These are phyloP conservation scores for Natrix natrix DNA, from an alignment of 2,797 vertebrate species.

Conservation along the genomic window DNA sequence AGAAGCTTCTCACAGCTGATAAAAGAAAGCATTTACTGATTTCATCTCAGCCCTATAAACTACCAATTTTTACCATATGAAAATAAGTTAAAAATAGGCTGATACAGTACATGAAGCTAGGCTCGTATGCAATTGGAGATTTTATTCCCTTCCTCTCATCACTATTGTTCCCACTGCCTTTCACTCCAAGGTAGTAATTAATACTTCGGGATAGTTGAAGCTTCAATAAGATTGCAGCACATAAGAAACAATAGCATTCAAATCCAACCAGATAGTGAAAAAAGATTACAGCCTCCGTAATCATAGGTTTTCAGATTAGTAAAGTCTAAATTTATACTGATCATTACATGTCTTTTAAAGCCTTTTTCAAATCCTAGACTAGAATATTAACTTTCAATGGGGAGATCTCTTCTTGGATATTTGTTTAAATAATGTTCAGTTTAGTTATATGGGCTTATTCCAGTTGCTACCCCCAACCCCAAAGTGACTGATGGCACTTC, in stretches of 20 bases:
- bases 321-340: constrained; percentile 57
- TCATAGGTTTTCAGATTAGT: constrained; percentile 50
- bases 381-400: not conserved
- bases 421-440: constrained; percentile 36
- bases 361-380: not conserved
- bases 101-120: constrained; percentile 9
- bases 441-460: not conserved
- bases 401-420: constrained; percentile 29
- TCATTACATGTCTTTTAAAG: constrained; percentile 3
- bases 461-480: constrained; percentile 5
- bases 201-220: constrained; percentile 47
- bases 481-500: constrained; percentile 18
- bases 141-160: constrained; percentile 21
- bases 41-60: not conserved
- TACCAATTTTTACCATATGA: fast-evolving
- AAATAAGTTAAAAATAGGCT: constrained; percentile 14
- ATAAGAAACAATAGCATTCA: constrained; percentile 56
- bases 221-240: constrained; percentile 38
- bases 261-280: constrained; percentile 48
- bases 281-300: constrained; percentile 54
- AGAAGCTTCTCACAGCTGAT: not conserved
- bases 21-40: constrained; percentile 3
- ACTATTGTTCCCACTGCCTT: constrained; percentile 32
- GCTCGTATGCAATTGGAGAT: not conserved
- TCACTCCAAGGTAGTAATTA: constrained; percentile 55